A percentile compares a stretch with the other conserved stretches of the same genome.
These are phyloP conservation scores for Scolanthus callimorphus DNA, from an alignment of 92 coral and sea anemone genomes.

Conservation along the genomic window DNA sequence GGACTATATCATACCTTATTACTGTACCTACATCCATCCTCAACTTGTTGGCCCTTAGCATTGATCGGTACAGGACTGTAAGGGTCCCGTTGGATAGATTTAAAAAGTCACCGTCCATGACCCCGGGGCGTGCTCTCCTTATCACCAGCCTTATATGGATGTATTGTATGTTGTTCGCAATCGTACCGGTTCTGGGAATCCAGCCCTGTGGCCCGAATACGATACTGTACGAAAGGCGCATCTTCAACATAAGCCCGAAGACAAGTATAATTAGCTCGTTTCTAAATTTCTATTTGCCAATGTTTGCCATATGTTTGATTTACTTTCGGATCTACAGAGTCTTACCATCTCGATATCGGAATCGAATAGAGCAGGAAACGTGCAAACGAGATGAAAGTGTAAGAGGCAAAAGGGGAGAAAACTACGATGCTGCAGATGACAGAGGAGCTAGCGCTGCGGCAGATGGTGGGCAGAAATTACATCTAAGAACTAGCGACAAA, in stretches of 20 bases:
- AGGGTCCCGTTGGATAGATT: slow-evolving; percentile 53
- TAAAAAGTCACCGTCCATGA: slow-evolving; percentile 56
- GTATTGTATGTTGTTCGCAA: slow-evolving; percentile 63
- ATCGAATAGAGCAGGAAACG: slow-evolving; percentile 3
- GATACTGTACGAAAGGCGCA: slow-evolving; percentile 17
- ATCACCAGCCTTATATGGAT: slow-evolving; percentile 51
- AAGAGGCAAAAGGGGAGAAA: no score
- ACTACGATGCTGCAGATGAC: no score
- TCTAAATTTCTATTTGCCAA: slow-evolving; percentile 67
- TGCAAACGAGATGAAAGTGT: no score
- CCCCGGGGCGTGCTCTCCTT: slow-evolving; percentile 42
- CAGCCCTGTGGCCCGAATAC: slow-evolving; percentile 18
- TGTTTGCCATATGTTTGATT: slow-evolving; percentile 51
- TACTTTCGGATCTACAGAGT: slow-evolving; percentile 58
- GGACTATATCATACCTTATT: slow-evolving; percentile 67
- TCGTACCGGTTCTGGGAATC: slow-evolving; percentile 68
- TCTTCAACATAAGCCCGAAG: slow-evolving; percentile 31
- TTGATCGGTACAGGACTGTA: slow-evolving; percentile 59
- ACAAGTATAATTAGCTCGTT: slow-evolving; percentile 52
- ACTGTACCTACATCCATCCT: slow-evolving; percentile 80
- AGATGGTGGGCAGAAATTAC: no score
- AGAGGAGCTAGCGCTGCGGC: no score
- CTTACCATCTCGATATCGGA: slow-evolving; percentile 14
- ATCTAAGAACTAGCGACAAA: no score
- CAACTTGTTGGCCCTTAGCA: slow-evolving; percentile 47